These are phyloP conservation scores for Aurelia sp. DNA, from an alignment of 30 jellyfish, hydroid and myxozoan species.

Conservation along the genomic window DNA sequence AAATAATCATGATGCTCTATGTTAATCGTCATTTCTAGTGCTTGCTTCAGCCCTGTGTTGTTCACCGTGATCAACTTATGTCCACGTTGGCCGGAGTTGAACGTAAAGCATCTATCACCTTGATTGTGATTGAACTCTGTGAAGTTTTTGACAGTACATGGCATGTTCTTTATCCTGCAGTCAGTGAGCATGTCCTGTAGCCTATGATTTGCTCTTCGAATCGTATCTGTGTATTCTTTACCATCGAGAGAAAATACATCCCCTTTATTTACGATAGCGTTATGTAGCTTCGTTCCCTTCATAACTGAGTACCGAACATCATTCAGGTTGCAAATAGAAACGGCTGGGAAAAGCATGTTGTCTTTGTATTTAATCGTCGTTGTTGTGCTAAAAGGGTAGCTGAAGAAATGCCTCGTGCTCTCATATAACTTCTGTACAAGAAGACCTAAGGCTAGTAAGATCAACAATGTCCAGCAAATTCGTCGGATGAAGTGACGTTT, in stretches of 20 bases:
- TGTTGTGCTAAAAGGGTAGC: slow-evolving; percentile 90
- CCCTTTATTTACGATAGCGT: slow-evolving; percentile 19
- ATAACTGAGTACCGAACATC: slow-evolving; percentile 78
- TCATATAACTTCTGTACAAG: slow-evolving; percentile 88
- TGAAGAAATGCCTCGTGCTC: slow-evolving; percentile 79
- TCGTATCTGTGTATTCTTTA: slow-evolving; percentile 72
- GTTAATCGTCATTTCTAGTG: slow-evolving; percentile 58
- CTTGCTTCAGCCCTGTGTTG: slow-evolving; percentile 51
- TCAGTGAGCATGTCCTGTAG: slow-evolving; percentile 75
- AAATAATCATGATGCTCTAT: slow-evolving; percentile 84
- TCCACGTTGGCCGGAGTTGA: slow-evolving; percentile 77
- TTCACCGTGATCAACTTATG: slow-evolving; percentile 31
- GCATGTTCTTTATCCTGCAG: slow-evolving; percentile 44
- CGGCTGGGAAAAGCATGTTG: slow-evolving; percentile 89
- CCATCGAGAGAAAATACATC: slow-evolving; percentile 39
- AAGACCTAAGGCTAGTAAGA: slow-evolving; percentile 78
- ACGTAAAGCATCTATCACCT: slow-evolving; percentile 89
- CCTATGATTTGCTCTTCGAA: slow-evolving; percentile 82
- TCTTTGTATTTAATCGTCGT: slow-evolving; percentile 78
- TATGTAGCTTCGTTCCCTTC: slow-evolving; percentile 71
- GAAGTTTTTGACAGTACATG: slow-evolving; percentile 68
- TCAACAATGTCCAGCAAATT: slow-evolving; percentile 81
- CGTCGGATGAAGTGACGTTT: slow-evolving; percentile 67
- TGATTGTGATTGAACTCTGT: slow-evolving; percentile 79
- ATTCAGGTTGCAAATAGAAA: slow-evolving; percentile 87